phyloP scores from a whole-genome alignment of 2,113 vertebrate genomes.

The Heterotilapia buettikoferi region DNA sequence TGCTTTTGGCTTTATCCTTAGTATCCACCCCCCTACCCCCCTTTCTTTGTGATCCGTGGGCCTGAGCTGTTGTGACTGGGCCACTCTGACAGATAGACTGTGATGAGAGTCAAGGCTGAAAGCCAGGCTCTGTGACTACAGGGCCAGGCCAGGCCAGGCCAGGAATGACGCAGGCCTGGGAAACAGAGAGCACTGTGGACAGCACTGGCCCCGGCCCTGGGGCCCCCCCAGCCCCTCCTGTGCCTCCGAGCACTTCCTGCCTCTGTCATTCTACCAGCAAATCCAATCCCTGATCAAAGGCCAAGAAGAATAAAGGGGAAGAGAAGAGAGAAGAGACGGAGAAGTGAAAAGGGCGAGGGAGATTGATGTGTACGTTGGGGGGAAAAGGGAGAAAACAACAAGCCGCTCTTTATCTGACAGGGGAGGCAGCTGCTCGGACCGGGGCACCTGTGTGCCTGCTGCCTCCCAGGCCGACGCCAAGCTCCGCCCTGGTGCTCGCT shows the following conservation, averaged over 20 bases:
- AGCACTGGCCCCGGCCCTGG: constrained; percentile 15
- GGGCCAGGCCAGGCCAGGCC: constrained; percentile 38
- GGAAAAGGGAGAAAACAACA: constrained; percentile 51
- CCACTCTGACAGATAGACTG: constrained; percentile 45
- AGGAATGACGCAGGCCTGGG: constrained; percentile 53
- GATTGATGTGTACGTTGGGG: constrained; percentile 58
- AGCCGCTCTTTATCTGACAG: constrained; percentile 66
- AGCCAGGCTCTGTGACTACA: constrained; percentile 54
- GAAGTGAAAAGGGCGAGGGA: constrained; percentile 62
- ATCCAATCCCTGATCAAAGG: constrained; percentile 72
- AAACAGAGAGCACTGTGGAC: constrained; percentile 60
- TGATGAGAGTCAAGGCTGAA: constrained; percentile 58
- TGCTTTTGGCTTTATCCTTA: constrained; percentile 22
- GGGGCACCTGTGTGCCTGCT: constrained; percentile 69
- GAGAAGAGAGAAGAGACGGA: constrained; percentile 51
- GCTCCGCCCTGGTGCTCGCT: constrained; percentile 48
- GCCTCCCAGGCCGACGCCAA: constrained; percentile 54
- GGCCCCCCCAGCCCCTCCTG: constrained; percentile 7
- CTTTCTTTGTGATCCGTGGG: constrained; percentile 7
- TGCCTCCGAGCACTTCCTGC: constrained; percentile 65
- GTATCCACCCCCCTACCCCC: not conserved
- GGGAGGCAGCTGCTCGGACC: constrained; percentile 62
- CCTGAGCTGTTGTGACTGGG: constrained; percentile 37
- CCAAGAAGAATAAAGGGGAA: constrained; percentile 52
- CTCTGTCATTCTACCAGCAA: constrained; percentile 64